Evolutionary conservation across 2,797 vertebrate species (phyloP), one percentile per base, ranked within the genome.

Genomic region (Enteromius treurensis): DNA sequence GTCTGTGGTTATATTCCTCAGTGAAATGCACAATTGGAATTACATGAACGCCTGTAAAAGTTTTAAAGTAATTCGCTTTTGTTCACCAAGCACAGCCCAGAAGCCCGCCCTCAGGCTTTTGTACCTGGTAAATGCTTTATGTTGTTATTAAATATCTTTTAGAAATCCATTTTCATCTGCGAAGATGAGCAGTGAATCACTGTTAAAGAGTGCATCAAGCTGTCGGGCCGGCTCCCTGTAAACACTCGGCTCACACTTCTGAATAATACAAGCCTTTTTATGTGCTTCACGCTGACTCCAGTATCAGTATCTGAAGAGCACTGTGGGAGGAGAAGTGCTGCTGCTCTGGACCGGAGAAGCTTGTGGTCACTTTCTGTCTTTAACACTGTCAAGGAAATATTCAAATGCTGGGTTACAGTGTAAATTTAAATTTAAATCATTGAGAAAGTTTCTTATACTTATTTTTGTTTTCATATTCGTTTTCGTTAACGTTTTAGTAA

Each of bases 141-240:
- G 93, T 93, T 94, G 89, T 94, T 94, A 94, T 94, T 92, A 93
- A 91, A 94, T 93, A 92, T 93, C 90, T 93, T 91, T 91, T 90
- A 92, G 92, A 94, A 94, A 94, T 95, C 93, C 91, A 94, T 94
- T 95, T 95, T 95, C 94, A 93, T 94, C 93, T 93, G 91, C 91
- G 90, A 85, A 94, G 93, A 94, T 92, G 91, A 91, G 92, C 92
- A 91, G 93, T 95, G 92, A 95, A 95, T 95, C 94, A 95, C 90
- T 91, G 93, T 94, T 94, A 94, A 94, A 93, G 90, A 92, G 90
- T 92, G 93, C 92, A 95, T 95, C 94, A 94, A 94, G 90, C 92
- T 95, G 94, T 94, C 90, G 85, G 87, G 29, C 89, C 92, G 88
- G 26, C 91, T 37, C 47, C 91, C 92, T 91, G 91, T 94, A 94